Conservation (phyloP, 2,113 vertebrate genomes). For the pig (Sus scrofa) region T2T-Sscrofa CM000817.6:110326001-110326500, state of each 20-base stretch:
- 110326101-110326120: not conserved
- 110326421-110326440: constrained; percentile 59
- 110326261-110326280: constrained; percentile 17
- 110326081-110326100: constrained; percentile 18
- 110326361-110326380: not conserved
- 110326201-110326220: constrained; percentile 45
- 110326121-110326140: constrained; percentile 8
- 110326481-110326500: constrained; percentile 38
- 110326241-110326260: not conserved
- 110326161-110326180: constrained; percentile 44
- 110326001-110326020: not conserved
- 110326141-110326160: not conserved
- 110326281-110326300: constrained; percentile 1
- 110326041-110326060: not conserved
- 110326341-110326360: constrained; percentile 4
- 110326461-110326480: not conserved
- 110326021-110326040: not conserved
- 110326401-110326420: constrained; percentile 39
- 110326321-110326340: not conserved
- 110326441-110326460: constrained; percentile 67
- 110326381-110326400: constrained; percentile 12
- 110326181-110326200: constrained; percentile 34
- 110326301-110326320: constrained; percentile 42
- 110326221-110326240: constrained; percentile 21
- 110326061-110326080: constrained; percentile 29